phyloP scores from a whole-genome alignment of 2,113 vertebrate species.

The Charadrius vociferus region DNA sequence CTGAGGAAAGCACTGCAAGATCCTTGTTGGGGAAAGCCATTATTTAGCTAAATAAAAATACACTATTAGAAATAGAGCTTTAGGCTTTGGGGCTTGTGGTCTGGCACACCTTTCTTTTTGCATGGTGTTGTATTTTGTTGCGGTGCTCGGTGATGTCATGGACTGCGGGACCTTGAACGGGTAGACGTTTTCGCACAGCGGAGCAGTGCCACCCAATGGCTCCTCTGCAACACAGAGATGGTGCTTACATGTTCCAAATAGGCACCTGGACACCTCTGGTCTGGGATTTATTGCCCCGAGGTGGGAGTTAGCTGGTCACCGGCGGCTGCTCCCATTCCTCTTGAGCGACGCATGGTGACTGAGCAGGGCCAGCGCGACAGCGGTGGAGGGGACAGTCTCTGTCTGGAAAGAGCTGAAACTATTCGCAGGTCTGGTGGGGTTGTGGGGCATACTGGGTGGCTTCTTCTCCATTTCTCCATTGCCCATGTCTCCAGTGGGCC shows the following conservation, averaged over 20 bases:
- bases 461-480: neutral
- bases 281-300: neutral
- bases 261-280: neutral
- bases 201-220: conserved; percentile 66
- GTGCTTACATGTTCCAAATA: neutral
- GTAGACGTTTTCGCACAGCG: neutral
- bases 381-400: neutral
- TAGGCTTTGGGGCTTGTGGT: neutral
- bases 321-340: neutral
- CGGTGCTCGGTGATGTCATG: neutral
- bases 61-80: neutral
- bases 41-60: neutral
- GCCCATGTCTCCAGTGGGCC: neutral
- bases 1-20: neutral
- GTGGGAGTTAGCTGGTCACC: neutral
- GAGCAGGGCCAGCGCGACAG: neutral
- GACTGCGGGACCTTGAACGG: neutral
- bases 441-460: neutral
- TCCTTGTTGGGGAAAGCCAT: neutral
- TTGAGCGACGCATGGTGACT: neutral
- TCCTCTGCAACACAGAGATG: neutral
- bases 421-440: neutral
- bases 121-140: neutral
- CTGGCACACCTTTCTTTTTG: neutral
- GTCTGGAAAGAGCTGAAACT: neutral